Percentiles rank a stretch among this genome's conserved stretches.
Conservation (phyloP, 2,888 invertebrate genomes). For the Nebria salina region DNA sequence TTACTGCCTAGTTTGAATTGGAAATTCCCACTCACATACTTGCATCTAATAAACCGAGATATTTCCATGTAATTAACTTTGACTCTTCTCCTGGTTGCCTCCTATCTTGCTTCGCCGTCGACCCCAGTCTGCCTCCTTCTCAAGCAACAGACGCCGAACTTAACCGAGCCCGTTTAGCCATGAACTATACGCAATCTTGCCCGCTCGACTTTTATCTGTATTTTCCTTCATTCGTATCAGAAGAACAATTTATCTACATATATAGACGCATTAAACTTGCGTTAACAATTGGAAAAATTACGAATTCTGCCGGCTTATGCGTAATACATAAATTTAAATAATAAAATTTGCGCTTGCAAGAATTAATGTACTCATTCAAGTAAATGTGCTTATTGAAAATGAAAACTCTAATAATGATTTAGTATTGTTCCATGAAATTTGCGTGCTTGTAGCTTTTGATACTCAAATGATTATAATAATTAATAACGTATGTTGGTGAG, state of each 20-base stretch:
- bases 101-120: constrained; percentile 14
- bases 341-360: too few species aligned
- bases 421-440: too few species aligned
- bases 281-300: not conserved
- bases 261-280: not conserved
- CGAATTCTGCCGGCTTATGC: too few species aligned
- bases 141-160: constrained; percentile 26
- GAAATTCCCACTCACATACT: constrained; percentile 64
- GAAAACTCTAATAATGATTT: too few species aligned
- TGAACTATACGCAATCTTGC: constrained; percentile 17
- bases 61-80: constrained; percentile 64
- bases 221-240: not conserved
- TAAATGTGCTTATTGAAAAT: too few species aligned
- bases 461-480: too few species aligned
- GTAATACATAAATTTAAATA: too few species aligned
- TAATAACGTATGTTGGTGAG: too few species aligned
- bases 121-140: not conserved
- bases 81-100: constrained; percentile 53
- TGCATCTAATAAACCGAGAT: constrained; percentile 63
- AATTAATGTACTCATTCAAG: too few species aligned
- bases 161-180: constrained; percentile 35
- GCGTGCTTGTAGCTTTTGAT: too few species aligned
- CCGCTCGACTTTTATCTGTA: not conserved
- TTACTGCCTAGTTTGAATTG: constrained; percentile 61
- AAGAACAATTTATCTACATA: not conserved